Evolutionary conservation across 2,113 vertebrate species (phyloP).

Genomic region (Chelonoidis abingdonii): DNA sequence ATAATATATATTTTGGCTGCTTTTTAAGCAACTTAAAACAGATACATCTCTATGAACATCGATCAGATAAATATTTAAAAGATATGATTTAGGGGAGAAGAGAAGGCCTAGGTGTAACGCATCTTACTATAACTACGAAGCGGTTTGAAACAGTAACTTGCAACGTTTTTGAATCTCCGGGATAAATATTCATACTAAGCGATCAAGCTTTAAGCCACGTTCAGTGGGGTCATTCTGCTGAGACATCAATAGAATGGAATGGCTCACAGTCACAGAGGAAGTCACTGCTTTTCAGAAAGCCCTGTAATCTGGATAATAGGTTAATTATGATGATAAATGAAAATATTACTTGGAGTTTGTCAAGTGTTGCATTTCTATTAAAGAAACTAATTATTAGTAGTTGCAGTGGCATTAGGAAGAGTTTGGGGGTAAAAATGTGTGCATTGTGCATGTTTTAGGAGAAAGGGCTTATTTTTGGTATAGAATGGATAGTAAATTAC

Average conservation of each 20-base stretch:
- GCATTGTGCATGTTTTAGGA: neutral
- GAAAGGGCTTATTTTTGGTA: neutral
- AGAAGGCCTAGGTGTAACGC: neutral
- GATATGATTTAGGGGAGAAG: neutral
- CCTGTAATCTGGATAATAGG: neutral
- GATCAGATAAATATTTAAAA: slow-evolving; percentile 53
- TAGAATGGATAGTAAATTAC: neutral
- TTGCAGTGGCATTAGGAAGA: neutral
- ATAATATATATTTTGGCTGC: slow-evolving; percentile 4
- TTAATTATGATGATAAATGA: neutral
- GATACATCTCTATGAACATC: neutral
- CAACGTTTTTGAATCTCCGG: neutral
- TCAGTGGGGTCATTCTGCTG: neutral
- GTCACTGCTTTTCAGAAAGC: neutral
- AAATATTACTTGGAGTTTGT: slow-evolving; percentile 12
- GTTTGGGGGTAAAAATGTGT: neutral
- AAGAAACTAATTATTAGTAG: neutral
- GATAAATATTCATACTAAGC: neutral
- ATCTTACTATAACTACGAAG: neutral
- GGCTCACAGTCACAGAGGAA: neutral
- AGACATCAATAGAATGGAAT: neutral
- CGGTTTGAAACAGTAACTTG: slow-evolving; percentile 12
- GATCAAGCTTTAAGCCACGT: slow-evolving; percentile 18
- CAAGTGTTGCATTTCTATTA: neutral
- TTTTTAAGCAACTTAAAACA: neutral